Conservation (phyloP, 2,797 vertebrate species). For the Chelon labrosus region DNA sequence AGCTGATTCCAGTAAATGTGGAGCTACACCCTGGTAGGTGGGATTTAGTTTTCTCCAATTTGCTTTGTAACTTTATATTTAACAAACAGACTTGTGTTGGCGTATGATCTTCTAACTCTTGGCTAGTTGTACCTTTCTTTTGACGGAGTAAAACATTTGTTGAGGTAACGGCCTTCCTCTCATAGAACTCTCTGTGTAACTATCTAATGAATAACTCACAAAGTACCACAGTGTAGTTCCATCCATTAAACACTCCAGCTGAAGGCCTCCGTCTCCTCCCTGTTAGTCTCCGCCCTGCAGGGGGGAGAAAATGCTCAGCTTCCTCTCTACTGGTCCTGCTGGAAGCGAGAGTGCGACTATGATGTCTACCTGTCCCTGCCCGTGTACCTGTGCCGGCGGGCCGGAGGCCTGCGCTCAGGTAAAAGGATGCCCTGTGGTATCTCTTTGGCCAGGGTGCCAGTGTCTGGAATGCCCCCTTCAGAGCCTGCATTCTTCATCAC, state of each 20-base stretch:
- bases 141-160: background rate
- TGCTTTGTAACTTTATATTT: too few relatives aligned
- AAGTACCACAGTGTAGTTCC: constrained; percentile 35
- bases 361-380: constrained; percentile 90
- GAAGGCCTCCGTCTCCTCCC: constrained; percentile 80
- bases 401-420: constrained; percentile 88
- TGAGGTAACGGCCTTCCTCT: background rate
- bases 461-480: constrained; percentile 72
- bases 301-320: constrained; percentile 85
- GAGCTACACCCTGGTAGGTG: background rate
- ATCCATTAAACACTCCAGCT: constrained; percentile 55
- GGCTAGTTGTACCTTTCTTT: too few relatives aligned
- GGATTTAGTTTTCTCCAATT: too few relatives aligned
- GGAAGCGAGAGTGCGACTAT: constrained; percentile 89
- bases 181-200: background rate
- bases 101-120: too few relatives aligned
- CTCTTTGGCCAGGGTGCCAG: constrained; percentile 55
- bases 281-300: constrained; percentile 86
- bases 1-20: background rate
- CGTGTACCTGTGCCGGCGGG: constrained; percentile 88
- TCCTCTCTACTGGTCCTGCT: constrained; percentile 90
- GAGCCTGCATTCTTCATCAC: constrained; percentile 67
- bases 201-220: background rate
- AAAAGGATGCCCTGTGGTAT: constrained; percentile 73
- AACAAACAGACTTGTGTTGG: too few relatives aligned